phyloP scores from a whole-genome alignment of 2,888 invertebrate species.

The Agrotis ipsilon region DNA sequence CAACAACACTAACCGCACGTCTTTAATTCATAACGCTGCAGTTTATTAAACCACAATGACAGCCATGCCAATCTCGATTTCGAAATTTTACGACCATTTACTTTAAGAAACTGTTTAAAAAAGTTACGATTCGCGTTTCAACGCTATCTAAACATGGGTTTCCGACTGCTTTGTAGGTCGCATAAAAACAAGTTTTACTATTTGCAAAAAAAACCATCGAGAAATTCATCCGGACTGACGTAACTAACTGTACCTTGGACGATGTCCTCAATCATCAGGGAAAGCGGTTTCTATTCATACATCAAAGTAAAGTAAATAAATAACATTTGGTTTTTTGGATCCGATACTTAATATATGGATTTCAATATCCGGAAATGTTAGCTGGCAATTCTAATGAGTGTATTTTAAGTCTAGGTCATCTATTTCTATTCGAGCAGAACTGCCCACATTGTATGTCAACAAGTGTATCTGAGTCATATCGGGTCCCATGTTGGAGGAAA shows the following conservation, averaged over 20 bases:
- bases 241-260: slow-evolving; percentile 77
- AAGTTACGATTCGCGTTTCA: slow-evolving; percentile 50
- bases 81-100: slow-evolving; percentile 57
- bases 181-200: slow-evolving; percentile 74
- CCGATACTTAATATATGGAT: slow-evolving; percentile 22
- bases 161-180: slow-evolving; percentile 70
- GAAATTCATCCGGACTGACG: slow-evolving; percentile 75
- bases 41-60: slow-evolving; percentile 47
- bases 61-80: slow-evolving; percentile 52
- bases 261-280: slow-evolving; percentile 76
- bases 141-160: slow-evolving; percentile 66
- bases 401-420: slow-evolving; percentile 51
- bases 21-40: slow-evolving; percentile 54
- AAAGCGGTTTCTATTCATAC: slow-evolving; percentile 74
- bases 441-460: slow-evolving; percentile 27
- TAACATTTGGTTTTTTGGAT: slow-evolving; percentile 40
- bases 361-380: slow-evolving; percentile 38
- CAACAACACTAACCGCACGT: slow-evolving; percentile 65
- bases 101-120: slow-evolving; percentile 40
- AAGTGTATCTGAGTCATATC: slow-evolving; percentile 41
- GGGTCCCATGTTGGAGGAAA: slow-evolving; percentile 33
- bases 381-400: slow-evolving; percentile 36
- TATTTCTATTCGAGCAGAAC: slow-evolving; percentile 29
- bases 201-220: slow-evolving; percentile 74
- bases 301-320: slow-evolving; percentile 42